A percentile compares a stretch with the other conserved stretches of the same genome.
These are phyloP conservation scores for Aythya baeri DNA, from an alignment of 2,113 vertebrate genomes.

Conservation along the genomic window DNA sequence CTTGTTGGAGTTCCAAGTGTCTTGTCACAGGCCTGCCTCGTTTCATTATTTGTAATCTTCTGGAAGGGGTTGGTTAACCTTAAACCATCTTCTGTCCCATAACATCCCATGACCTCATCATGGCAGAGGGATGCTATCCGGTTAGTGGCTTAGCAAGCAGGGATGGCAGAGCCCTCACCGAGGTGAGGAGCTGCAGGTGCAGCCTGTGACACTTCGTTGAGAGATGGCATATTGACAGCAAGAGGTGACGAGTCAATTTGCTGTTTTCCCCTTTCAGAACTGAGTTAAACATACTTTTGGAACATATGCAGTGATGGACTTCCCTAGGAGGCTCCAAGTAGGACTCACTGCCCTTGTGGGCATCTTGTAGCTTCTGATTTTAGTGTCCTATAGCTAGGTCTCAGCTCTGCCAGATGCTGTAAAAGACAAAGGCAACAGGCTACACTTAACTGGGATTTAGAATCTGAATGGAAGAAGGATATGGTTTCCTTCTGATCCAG, in stretches of 20 bases:
- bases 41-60: constrained; percentile 26
- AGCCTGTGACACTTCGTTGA: neutral
- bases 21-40: neutral
- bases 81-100: neutral
- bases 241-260: neutral
- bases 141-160: neutral
- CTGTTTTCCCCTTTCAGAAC: neutral
- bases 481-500: neutral
- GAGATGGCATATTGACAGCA: neutral
- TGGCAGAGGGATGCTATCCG: neutral
- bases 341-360: neutral
- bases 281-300: neutral
- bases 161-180: fast-evolving
- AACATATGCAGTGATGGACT: neutral
- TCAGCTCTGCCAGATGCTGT: neutral
- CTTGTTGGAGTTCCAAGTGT: neutral
- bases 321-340: neutral
- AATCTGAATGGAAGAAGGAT: neutral
- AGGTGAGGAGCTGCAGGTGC: neutral
- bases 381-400: neutral
- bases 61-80: neutral
- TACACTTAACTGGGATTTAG: neutral
- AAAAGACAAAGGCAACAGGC: neutral
- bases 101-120: neutral
- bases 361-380: neutral